Percentiles rank a stretch among this genome's conserved stretches.
phyloP scores from a whole-genome alignment of 2,797 vertebrate species.

The Rachycentron canadum region DNA sequence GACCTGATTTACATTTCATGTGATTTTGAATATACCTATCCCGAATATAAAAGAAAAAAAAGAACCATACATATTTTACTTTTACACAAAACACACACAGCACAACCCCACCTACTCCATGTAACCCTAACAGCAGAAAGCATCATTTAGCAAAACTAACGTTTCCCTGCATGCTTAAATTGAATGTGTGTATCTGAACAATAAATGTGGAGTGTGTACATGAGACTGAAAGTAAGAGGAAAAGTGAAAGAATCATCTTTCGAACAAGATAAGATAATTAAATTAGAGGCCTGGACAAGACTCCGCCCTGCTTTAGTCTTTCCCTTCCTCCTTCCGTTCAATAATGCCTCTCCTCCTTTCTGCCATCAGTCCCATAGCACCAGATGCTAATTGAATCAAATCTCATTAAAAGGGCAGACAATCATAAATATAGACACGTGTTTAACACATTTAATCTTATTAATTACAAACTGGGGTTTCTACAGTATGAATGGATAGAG shows the following conservation, averaged over 20 bases:
- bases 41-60: not conserved
- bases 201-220: not conserved
- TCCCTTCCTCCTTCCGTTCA: not conserved
- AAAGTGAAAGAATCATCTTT: slow-evolving; percentile 1
- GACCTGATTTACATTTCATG: not conserved
- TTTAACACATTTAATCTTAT: slow-evolving; percentile 56
- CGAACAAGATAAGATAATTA: slow-evolving; percentile 27
- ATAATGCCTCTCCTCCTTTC: slow-evolving; percentile 19
- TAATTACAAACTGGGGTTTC: slow-evolving; percentile 55
- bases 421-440: slow-evolving; percentile 52
- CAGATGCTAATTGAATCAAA: slow-evolving; percentile 63
- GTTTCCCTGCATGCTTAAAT: not conserved
- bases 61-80: slow-evolving; percentile 59
- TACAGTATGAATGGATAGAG: not conserved
- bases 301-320: slow-evolving; percentile 1
- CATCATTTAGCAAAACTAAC: slow-evolving; percentile 35
- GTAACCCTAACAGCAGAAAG: slow-evolving; percentile 6
- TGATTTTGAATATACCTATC: not conserved
- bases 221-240: slow-evolving; percentile 5
- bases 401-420: slow-evolving; percentile 61
- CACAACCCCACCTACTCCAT: slow-evolving; percentile 27
- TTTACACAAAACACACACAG: slow-evolving; percentile 43
- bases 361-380: slow-evolving; percentile 54
- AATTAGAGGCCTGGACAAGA: slow-evolving; percentile 33
- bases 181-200: not conserved